Base-by-base conservation (phyloP, 2,797 vertebrate species). In the Premnoplex brunnescens region DNA sequence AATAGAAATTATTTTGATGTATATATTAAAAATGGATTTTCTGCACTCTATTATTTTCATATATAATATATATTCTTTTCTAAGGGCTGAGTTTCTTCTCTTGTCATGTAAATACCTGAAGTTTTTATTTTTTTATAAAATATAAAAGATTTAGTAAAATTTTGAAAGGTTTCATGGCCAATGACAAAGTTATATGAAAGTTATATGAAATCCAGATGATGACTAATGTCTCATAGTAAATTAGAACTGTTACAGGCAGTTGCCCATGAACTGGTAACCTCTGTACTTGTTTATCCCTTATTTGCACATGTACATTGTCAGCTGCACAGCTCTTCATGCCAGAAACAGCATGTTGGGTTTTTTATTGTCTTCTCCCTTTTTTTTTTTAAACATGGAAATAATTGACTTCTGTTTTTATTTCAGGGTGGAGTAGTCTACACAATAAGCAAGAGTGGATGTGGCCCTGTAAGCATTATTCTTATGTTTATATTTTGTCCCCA, bases 371-470 rank as follows among this genome's bases (percentile, higher is more conserved):
- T 4, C 2, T 4, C 2, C 0, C 6, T 2, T 5, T 12, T 39
- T 18, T 18, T 28, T 79, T 72, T 63, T 55, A 8, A 9, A 16
- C 9, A 30, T 58, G 8, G n/a, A 72, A 90, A 69, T 95, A 85
- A 92, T 20, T 84, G 5, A 30, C 36, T 69, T 67, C 21, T 95
- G 14, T 27, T 76, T 97, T 87, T 72, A 26, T 94, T 97, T 76
- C 91, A 97, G 96, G 7, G 28, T 67, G 93, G 88, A 36, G 43
- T 81, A 63, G 94, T 97, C 62, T 96, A 96, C 56, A 94, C 97
- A 75, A 93, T 95, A 91, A 93, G 91, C 75, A 87, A n/a, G 52
- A 85, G 16, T 43, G 96, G 97, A 66, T 97, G 97, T 83, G 91
- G 1, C 54, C 94, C 96, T 76, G 97, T 97, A 97, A 97, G 96